Conservation (phyloP, 2,113 vertebrate species). For the Nymphicus hollandicus region DNA sequence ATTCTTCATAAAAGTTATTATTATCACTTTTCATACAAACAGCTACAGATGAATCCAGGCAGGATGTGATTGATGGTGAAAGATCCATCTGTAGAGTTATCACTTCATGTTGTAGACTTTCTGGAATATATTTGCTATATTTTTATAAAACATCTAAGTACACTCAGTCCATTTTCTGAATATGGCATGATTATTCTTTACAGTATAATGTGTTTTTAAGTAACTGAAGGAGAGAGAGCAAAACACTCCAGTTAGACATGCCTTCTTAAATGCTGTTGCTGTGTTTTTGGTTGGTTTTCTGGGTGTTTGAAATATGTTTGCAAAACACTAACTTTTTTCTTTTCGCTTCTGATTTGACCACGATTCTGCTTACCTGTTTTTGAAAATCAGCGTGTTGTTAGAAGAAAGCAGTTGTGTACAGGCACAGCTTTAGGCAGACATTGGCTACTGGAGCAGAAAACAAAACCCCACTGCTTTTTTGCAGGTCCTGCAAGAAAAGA, state of each 20-base stretch:
- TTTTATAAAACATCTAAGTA: background rate
- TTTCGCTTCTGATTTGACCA: background rate
- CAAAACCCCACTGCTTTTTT: background rate
- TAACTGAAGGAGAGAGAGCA: background rate
- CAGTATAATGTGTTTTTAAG: background rate
- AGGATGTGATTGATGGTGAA: background rate
- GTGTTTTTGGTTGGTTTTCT: constrained; percentile 10
- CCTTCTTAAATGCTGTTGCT: background rate
- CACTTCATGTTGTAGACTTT: background rate
- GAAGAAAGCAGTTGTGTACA: background rate
- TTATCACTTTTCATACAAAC: background rate
- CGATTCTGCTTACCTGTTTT: background rate
- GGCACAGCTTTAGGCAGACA: background rate
- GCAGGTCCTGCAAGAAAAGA: constrained; percentile 10
- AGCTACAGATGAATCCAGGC: background rate
- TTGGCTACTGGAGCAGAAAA: constrained; percentile 22
- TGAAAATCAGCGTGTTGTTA: background rate
- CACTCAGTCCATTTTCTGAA: background rate
- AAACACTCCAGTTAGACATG: background rate
- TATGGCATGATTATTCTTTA: background rate
- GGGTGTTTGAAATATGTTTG: background rate
- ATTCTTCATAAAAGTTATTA: background rate
- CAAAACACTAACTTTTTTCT: background rate
- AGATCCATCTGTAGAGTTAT: background rate
- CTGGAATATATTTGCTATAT: background rate